phyloP scores from a whole-genome alignment of 2,888 invertebrate species.

The Apodemia duryi region DNA sequence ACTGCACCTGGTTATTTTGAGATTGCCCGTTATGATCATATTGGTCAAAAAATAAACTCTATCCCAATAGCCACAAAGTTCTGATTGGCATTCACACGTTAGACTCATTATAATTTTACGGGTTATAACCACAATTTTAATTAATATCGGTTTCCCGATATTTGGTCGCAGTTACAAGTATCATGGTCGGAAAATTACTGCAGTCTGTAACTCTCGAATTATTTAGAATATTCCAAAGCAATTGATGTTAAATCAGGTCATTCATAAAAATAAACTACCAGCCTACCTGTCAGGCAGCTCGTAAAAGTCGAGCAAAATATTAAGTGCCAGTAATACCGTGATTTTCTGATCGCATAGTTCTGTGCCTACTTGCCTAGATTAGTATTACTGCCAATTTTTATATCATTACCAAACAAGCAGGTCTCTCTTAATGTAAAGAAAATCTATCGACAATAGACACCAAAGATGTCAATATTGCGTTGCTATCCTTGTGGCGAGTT shows the following conservation, averaged over 20 bases:
- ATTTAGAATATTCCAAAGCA: background rate
- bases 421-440: too few species aligned
- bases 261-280: too few species aligned
- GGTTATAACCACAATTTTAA: slow-evolving; percentile 4
- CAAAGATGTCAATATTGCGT: too few species aligned
- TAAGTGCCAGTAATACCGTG: too few species aligned
- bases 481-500: too few species aligned
- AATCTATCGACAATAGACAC: too few species aligned
- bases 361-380: too few species aligned
- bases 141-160: slow-evolving; percentile 9
- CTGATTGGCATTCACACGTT: background rate
- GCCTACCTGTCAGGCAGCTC: too few species aligned
- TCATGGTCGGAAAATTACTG: background rate
- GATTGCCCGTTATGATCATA: background rate
- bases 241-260: background rate
- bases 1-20: background rate
- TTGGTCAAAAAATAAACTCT: background rate
- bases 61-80: background rate
- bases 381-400: too few species aligned
- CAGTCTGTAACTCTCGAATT: background rate
- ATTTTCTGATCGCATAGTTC: too few species aligned
- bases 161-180: slow-evolving; percentile 4
- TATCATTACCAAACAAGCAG: too few species aligned
- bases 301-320: too few species aligned
- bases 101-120: background rate